phyloP scores from a whole-genome alignment of 2,797 vertebrate species.

The Chrysocyon brachyurus region DNA sequence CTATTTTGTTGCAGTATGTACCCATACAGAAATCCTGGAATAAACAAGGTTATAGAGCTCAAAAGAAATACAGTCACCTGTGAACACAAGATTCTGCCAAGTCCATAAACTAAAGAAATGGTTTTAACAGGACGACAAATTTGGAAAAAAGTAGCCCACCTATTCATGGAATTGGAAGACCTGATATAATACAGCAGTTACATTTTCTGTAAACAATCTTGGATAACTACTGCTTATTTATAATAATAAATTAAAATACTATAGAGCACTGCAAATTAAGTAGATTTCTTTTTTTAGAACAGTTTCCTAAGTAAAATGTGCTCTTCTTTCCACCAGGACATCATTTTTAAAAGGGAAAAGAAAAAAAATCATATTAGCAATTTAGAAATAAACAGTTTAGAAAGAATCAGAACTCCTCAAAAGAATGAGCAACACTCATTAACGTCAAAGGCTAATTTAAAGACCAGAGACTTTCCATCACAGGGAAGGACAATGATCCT shows the following conservation, averaged over 20 bases:
- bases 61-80: slow-evolving; percentile 12
- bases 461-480: neutral
- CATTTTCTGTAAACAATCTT: neutral
- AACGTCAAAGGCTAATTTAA: slow-evolving; percentile 15
- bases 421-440: slow-evolving; percentile 34
- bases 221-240: slow-evolving; percentile 17
- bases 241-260: slow-evolving; percentile 36
- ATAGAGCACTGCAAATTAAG: neutral
- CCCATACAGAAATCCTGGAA: neutral
- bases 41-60: neutral
- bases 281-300: slow-evolving; percentile 13
- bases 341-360: neutral
- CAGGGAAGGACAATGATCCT: neutral
- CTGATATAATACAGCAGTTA: slow-evolving; percentile 40
- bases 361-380: neutral
- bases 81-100: neutral
- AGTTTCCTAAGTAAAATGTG: slow-evolving; percentile 46
- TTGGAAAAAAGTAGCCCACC: neutral
- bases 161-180: slow-evolving; percentile 5
- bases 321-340: slow-evolving; percentile 28
- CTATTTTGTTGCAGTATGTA: neutral
- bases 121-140: neutral
- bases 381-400: slow-evolving; percentile 28
- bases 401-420: neutral
- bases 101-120: neutral